Evolutionary conservation across 2,113 vertebrate genomes (phyloP).

Genomic region (Dissostichus mawsoni): DNA sequence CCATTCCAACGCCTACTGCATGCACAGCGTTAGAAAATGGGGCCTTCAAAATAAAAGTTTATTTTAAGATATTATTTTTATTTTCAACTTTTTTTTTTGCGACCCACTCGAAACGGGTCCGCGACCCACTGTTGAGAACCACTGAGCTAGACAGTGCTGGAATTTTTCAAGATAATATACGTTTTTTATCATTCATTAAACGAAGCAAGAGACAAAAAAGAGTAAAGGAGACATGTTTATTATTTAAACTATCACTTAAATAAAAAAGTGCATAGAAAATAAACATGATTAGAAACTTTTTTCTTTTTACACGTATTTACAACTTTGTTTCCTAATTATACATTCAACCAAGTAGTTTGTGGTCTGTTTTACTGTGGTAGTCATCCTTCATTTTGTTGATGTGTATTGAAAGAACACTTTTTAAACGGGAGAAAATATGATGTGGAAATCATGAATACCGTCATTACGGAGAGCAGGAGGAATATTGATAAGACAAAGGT

Average conservation of each 20-base stretch:
- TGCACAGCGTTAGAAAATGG: too few relatives aligned
- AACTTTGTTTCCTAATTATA: slow-evolving; percentile 95
- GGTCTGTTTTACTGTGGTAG: slow-evolving; percentile 88
- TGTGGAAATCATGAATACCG: slow-evolving; percentile 61
- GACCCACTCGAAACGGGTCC: too few relatives aligned
- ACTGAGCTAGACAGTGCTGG: too few relatives aligned
- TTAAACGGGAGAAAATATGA: slow-evolving; percentile 84
- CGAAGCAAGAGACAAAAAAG: slow-evolving; percentile 46
- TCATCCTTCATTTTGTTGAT: slow-evolving; percentile 93
- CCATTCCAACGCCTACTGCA: too few relatives aligned
- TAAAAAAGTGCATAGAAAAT: slow-evolving; percentile 99
- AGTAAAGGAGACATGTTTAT: slow-evolving; percentile 99
- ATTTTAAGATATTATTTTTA: too few relatives aligned
- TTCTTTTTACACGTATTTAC: slow-evolving; percentile 99
- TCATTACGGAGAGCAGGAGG: slow-evolving; percentile 72
- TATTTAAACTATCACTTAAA: slow-evolving; percentile 99
- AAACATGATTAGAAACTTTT: slow-evolving; percentile 99
- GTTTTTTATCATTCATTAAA: slow-evolving; percentile 9
- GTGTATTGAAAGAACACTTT: slow-evolving; percentile 93
- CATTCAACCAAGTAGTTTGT: slow-evolving; percentile 99
- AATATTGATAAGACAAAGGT: slow-evolving; percentile 77
- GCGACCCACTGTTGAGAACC: too few relatives aligned
- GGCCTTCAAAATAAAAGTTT: too few relatives aligned
- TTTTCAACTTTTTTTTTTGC: too few relatives aligned
- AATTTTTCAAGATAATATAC: too few relatives aligned